phyloP scores from a whole-genome alignment of 2,888 invertebrate species.

The Notocelia uddmanniana region DNA sequence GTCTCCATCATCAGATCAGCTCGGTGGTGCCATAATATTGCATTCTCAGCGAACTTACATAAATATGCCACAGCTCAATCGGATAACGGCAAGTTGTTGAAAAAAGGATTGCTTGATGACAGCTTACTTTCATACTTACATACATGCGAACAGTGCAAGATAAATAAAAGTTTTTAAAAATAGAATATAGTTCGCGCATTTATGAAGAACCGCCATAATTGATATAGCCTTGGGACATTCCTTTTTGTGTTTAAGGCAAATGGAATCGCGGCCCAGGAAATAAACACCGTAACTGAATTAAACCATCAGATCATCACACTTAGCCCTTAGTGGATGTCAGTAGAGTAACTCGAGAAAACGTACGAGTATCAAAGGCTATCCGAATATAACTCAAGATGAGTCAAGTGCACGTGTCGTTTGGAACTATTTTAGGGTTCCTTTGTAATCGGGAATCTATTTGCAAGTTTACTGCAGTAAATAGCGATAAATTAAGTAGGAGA shows the following conservation, averaged over 20 bases:
- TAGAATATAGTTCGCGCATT: too few species aligned
- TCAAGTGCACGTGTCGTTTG: constrained; percentile 46
- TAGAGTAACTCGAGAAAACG: constrained; percentile 15
- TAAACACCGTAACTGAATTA: background rate
- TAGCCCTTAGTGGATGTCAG: constrained; percentile 15
- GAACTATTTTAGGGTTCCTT: constrained; percentile 44
- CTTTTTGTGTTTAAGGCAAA: background rate
- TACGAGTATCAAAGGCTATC: constrained; percentile 45
- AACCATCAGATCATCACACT: background rate
- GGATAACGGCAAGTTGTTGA: too few species aligned
- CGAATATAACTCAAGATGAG: constrained; percentile 46
- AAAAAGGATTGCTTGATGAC: too few species aligned
- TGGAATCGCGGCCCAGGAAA: background rate
- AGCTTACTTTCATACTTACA: too few species aligned
- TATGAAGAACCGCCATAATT: too few species aligned
- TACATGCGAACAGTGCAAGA: too few species aligned
- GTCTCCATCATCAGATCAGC: too few species aligned
- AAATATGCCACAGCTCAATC: too few species aligned
- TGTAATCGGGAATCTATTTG: constrained; percentile 23
- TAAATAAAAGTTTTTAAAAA: too few species aligned
- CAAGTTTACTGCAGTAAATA: constrained; percentile 14
- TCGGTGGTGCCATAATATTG: too few species aligned
- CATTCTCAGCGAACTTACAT: too few species aligned
- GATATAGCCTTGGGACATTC: background rate
- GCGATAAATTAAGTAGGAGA: constrained; percentile 1